phyloP scores from a whole-genome alignment of 2,113 vertebrate genomes.

The Collichthys lucidus region DNA sequence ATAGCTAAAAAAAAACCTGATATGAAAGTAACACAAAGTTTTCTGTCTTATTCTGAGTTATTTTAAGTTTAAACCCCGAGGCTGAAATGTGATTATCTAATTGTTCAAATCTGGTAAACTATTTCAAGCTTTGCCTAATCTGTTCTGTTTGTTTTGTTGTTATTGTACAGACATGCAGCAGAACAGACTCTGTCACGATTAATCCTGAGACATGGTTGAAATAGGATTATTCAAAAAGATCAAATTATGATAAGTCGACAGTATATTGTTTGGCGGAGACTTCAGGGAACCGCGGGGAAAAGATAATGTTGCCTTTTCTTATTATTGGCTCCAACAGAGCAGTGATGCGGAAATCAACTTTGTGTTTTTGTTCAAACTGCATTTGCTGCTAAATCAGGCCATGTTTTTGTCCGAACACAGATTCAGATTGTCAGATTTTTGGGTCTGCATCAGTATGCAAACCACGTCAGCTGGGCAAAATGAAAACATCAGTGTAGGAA shows the following conservation, averaged over 20 bases:
- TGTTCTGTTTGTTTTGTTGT: not conserved
- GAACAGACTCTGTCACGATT: slow-evolving; percentile 10
- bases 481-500: slow-evolving; percentile 20
- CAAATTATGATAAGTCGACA: not conserved
- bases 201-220: not conserved
- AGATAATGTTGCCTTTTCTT: not conserved
- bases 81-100: slow-evolving; percentile 12
- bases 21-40: not conserved
- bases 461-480: slow-evolving; percentile 24
- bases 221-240: slow-evolving; percentile 24
- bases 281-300: not conserved
- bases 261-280: not conserved
- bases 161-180: slow-evolving; percentile 16
- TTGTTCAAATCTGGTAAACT: not conserved
- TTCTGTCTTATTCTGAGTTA: not conserved
- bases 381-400: not conserved
- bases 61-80: slow-evolving; percentile 6
- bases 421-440: not conserved
- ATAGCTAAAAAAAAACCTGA: not conserved
- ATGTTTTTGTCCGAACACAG: slow-evolving; percentile 32
- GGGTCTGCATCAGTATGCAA: slow-evolving; percentile 16
- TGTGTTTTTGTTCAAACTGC: slow-evolving; percentile 8
- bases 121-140: not conserved
- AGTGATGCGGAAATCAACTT: not conserved
- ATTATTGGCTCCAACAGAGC: slow-evolving; percentile 18